Conservation (phyloP, 2,113 vertebrate genomes). For the Leptobrachium leishanense region DNA sequence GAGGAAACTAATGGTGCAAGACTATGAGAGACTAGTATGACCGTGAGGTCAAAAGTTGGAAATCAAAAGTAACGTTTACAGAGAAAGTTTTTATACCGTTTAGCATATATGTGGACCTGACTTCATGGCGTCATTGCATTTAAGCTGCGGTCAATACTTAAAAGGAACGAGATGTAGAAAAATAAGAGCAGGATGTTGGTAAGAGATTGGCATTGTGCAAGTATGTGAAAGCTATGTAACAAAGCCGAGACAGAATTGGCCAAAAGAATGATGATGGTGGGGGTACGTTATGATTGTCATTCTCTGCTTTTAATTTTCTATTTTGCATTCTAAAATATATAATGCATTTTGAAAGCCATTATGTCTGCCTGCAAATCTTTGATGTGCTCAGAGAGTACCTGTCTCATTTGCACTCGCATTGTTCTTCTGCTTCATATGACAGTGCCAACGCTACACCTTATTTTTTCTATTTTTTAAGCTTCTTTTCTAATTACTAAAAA, state of each 20-base stretch:
- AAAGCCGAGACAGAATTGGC: not conserved
- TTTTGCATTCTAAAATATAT: constrained; percentile 28
- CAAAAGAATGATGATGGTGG: constrained; percentile 2
- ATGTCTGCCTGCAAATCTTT: constrained; percentile 39
- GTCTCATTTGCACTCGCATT: constrained; percentile 45
- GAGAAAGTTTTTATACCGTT: too few relatives aligned
- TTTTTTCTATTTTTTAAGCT: constrained; percentile 41
- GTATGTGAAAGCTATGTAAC: not conserved
- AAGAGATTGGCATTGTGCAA: too few relatives aligned
- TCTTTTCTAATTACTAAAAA: constrained; percentile 40
- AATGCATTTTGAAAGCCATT: constrained; percentile 31
- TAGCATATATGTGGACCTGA: too few relatives aligned
- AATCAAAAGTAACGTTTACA: too few relatives aligned
- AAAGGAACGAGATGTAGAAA: too few relatives aligned
- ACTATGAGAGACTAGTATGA: too few relatives aligned
- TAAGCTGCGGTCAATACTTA: too few relatives aligned
- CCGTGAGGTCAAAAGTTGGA: too few relatives aligned
- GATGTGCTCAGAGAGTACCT: constrained; percentile 12
- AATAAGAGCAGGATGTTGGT: too few relatives aligned
- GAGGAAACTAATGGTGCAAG: too few relatives aligned
- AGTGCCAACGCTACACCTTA: constrained; percentile 30
- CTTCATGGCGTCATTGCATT: too few relatives aligned
- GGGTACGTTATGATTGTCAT: constrained; percentile 17
- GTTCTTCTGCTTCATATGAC: constrained; percentile 24
- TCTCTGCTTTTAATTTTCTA: constrained; percentile 28